These are phyloP conservation scores for Sussaba pulchella DNA, from an alignment of 2,888 invertebrate genomes.

Conservation along the genomic window DNA sequence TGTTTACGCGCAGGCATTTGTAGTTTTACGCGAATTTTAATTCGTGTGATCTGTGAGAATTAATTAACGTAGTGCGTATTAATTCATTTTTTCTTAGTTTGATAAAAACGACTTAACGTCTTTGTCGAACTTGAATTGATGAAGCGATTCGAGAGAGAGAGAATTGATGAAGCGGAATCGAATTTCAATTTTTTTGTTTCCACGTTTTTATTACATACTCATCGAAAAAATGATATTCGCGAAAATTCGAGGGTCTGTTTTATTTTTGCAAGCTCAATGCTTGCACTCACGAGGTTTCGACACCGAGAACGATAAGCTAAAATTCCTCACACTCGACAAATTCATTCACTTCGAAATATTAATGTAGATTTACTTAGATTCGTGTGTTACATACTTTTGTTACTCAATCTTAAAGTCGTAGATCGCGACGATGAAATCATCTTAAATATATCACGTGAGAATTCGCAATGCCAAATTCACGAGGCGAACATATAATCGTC, in stretches of 20 bases:
- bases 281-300: constrained; percentile 9
- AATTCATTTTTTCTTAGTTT: background rate
- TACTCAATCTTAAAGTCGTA: constrained; percentile 33
- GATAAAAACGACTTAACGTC: background rate
- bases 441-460: constrained; percentile 59
- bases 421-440: constrained; percentile 42
- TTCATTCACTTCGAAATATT: constrained; percentile 45
- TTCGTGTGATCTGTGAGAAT: too few species aligned
- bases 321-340: constrained; percentile 17
- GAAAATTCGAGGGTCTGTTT: background rate
- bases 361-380: constrained; percentile 12
- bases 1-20: background rate
- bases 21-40: background rate
- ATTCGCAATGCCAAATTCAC: constrained; percentile 67
- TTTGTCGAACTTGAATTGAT: too few species aligned
- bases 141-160: too few species aligned
- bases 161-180: too few species aligned
- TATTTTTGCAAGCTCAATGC: background rate
- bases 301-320: constrained; percentile 30
- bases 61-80: background rate
- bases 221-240: too few species aligned
- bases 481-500: constrained; percentile 42
- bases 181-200: background rate
- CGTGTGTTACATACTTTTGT: constrained; percentile 45
- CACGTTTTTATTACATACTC: too few species aligned